These are phyloP conservation scores for Malthinus flaveolus DNA, from an alignment of 2,888 invertebrate species.

Conservation along the genomic window DNA sequence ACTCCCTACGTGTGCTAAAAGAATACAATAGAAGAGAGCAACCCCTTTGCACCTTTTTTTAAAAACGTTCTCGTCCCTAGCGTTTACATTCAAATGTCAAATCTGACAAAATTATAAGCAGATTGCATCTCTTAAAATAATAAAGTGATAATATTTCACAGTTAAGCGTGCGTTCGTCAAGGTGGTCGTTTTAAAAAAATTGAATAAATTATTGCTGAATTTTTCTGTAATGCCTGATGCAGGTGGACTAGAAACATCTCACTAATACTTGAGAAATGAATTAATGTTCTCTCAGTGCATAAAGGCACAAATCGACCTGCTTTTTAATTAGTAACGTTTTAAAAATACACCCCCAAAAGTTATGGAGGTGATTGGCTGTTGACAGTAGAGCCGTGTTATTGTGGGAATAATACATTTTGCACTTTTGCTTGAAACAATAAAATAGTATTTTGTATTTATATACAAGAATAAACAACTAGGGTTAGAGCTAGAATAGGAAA, in stretches of 20 bases:
- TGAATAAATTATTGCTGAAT: constrained; percentile 14
- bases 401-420: no score
- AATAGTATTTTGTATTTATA: no score
- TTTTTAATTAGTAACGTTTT: no score
- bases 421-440: no score
- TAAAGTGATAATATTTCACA: constrained; percentile 29
- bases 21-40: constrained; percentile 11
- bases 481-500: no score
- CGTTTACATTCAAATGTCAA: constrained; percentile 23
- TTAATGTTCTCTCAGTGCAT: neutral
- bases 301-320: no score
- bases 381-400: no score
- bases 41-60: constrained; percentile 23
- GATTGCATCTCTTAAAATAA: constrained; percentile 23
- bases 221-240: neutral
- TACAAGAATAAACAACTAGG: no score
- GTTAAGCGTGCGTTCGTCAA: constrained; percentile 18
- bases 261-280: neutral
- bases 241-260: constrained; percentile 6
- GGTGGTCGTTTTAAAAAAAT: constrained; percentile 15
- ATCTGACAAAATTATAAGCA: constrained; percentile 17
- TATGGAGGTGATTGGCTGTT: no score
- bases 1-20: constrained; percentile 10
- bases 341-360: no score
- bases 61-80: constrained; percentile 6